Base-by-base conservation (phyloP, 1,140 invertebrate species). In the Mylabris phalerata region DNA sequence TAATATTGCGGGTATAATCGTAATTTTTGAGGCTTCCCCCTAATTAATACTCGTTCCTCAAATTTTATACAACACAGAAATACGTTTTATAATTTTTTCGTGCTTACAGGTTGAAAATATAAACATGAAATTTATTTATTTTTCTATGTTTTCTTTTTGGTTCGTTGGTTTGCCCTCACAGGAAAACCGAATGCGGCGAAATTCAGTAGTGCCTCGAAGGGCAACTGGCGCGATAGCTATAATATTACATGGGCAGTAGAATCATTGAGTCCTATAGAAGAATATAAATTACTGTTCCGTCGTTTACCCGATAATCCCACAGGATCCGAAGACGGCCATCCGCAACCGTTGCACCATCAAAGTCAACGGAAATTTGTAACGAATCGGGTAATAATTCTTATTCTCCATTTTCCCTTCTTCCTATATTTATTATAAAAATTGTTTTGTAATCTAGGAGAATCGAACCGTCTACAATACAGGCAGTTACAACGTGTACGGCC, bases 221-320 rank as follows among this genome's bases (percentile, higher is more conserved):
- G 83, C 50, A 76, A 80, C 61, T 82, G 77, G 65, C 74, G 77
- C 60, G 82, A 85, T 68, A 81, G 80, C 63, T 86, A 84, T 71
- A 85, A 85, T 66, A 80, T 85, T 59, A 83, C 82, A 13, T 86
- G 83, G 83, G 74, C 79, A 25, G 82, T 84, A 3, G 80, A 84
- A 61, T 84, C 82, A 50, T 78, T 81, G 62, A 79, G 82, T 50
- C 80, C 82, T 42, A 81, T 86, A 46, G 79, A 83, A 63, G 82
- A 84, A 70, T 85, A 83, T 67, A 79, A 84, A 70, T 71, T 86
- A 54, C 79, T 78, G 51, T 86, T 81, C 73, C 75, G 83, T 57
- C 80, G 80, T 67, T 73, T 84, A 57, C 79, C 81, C 32, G 78
- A 79, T 57, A 70, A 70, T 67, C 70, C 75, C 55, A 71, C 73